These are phyloP conservation scores for Drosophila ananassae DNA, from an alignment of 1,140 invertebrate genomes.

Conservation along the genomic window DNA sequence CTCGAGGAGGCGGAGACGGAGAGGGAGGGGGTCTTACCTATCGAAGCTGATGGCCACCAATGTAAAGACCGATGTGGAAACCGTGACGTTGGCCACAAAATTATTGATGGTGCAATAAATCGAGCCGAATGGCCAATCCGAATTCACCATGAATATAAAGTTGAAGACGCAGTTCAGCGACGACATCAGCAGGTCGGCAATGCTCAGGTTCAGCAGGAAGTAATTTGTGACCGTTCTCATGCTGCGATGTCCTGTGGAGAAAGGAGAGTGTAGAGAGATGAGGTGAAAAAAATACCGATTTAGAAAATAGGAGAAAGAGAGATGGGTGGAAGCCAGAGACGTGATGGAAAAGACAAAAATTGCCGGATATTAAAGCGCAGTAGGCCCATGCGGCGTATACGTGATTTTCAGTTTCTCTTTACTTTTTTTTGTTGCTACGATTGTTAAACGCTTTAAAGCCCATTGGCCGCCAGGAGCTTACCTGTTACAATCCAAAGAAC, in stretches of 20 bases:
- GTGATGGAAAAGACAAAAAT: constrained; percentile 36
- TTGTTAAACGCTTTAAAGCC: constrained; percentile 31
- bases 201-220: constrained; percentile 96
- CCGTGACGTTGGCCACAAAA: constrained; percentile 94
- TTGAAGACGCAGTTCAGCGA: constrained; percentile 97
- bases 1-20: neutral
- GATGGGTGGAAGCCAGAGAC: constrained; percentile 24
- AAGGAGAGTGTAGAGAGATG: neutral
- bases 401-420: constrained; percentile 15
- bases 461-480: constrained; percentile 81
- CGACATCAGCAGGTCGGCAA: constrained; percentile 96
- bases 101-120: constrained; percentile 94
- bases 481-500: constrained; percentile 95
- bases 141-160: constrained; percentile 94
- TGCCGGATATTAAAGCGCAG: constrained; percentile 44
- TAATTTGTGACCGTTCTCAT: constrained; percentile 99
- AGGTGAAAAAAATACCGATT: neutral
- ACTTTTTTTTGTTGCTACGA: neutral
- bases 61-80: constrained; percentile 95
- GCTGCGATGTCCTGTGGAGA: constrained; percentile 89
- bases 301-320: neutral
- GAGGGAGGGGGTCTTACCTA: constrained; percentile 86
- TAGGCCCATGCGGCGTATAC: constrained; percentile 41
- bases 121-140: constrained; percentile 94
- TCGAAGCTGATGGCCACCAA: constrained; percentile 93